phyloP scores from a whole-genome alignment of 2,113 vertebrate species.

The Oxyruncus cristatus region DNA sequence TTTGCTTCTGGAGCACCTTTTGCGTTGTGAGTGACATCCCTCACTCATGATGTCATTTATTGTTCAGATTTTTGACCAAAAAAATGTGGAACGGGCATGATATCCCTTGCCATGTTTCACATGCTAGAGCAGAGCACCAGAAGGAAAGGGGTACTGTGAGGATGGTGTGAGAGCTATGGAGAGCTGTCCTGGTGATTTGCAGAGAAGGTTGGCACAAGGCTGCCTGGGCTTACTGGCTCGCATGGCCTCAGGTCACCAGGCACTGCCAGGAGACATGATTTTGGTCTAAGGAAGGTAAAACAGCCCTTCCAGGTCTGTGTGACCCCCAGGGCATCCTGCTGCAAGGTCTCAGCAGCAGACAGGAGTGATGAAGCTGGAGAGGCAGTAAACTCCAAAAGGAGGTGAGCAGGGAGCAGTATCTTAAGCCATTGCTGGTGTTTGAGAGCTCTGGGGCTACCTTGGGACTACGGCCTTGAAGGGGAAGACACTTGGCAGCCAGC shows the following conservation, averaged over 20 bases:
- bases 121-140: not conserved
- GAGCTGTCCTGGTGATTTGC: not conserved
- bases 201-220: not conserved
- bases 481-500: not conserved
- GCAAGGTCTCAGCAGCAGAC: not conserved
- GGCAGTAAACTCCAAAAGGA: not conserved
- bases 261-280: not conserved
- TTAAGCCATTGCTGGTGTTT: not conserved
- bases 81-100: rapidly evolving
- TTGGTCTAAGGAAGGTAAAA: not conserved
- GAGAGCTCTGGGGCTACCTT: not conserved
- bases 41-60: not conserved
- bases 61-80: not conserved
- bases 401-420: not conserved
- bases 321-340: not conserved
- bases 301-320: not conserved
- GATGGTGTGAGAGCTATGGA: not conserved
- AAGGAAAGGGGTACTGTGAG: not conserved
- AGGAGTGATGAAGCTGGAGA: not conserved
- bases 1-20: not conserved
- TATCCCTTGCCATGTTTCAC: not conserved
- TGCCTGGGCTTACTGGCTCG: rapidly evolving
- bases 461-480: not conserved
- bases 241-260: rapidly evolving
- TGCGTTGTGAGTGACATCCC: not conserved